These are phyloP conservation scores for Hirtodrosophila trivittata DNA, from an alignment of 2,888 invertebrate species.

Conservation along the genomic window DNA sequence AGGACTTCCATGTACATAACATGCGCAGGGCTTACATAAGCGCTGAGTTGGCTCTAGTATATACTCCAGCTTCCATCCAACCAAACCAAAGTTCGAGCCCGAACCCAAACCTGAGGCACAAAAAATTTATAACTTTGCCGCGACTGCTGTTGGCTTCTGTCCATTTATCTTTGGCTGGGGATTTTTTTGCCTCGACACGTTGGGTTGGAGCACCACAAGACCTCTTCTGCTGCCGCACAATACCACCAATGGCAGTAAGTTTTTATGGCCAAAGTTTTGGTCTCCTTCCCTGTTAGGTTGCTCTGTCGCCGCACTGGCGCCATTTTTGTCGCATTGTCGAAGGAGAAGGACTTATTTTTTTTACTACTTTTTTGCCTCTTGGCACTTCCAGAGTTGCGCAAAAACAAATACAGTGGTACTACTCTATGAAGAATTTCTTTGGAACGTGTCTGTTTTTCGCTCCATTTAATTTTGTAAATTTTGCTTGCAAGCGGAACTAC, in stretches of 20 bases:
- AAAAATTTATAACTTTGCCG: conserved; percentile 63
- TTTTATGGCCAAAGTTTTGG: conserved; percentile 80
- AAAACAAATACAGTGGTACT: background rate
- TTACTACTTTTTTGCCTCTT: conserved; percentile 13
- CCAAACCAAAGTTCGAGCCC: conserved; percentile 39
- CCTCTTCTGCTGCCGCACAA: conserved; percentile 49
- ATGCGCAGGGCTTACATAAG: conserved; percentile 49
- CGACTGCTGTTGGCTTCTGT: conserved; percentile 79
- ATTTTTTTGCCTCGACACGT: conserved; percentile 39
- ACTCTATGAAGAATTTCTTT: background rate
- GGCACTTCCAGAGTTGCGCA: background rate
- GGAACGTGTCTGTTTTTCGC: no score
- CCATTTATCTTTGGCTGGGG: conserved; percentile 73
- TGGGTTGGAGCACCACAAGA: conserved; percentile 33
- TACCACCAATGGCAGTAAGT: conserved; percentile 78
- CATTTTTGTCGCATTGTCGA: conserved; percentile 81
- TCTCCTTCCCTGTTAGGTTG: conserved; percentile 3
- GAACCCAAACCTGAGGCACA: conserved; percentile 30
- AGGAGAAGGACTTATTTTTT: conserved; percentile 20
- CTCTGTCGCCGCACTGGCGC: conserved; percentile 80
- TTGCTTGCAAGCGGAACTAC: no score
- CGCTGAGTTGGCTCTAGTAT: conserved; percentile 31
- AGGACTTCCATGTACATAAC: conserved; percentile 53
- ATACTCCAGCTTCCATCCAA: conserved; percentile 50
- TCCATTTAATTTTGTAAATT: no score